phyloP scores from a whole-genome alignment of 2,888 invertebrate genomes.

The Oscheius myriophilus region DNA sequence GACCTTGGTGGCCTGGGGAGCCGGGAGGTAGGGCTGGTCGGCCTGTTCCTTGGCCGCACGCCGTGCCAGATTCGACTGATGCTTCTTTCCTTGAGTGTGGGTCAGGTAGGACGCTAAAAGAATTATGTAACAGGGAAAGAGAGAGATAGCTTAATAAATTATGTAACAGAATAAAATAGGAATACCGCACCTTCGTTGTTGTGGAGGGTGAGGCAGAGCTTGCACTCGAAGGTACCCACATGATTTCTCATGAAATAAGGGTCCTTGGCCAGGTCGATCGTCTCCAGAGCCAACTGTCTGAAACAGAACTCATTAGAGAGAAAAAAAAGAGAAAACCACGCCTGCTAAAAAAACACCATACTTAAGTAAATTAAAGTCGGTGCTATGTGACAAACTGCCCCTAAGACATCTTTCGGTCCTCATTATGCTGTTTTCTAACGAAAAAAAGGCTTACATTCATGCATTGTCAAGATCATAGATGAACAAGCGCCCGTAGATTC shows the following conservation, averaged over 20 bases:
- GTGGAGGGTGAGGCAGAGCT: conserved; percentile 94
- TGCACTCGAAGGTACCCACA: conserved; percentile 96
- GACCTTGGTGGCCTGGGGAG: conserved; percentile 79
- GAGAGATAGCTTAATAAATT: conserved; percentile 75
- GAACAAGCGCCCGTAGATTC: too few species aligned
- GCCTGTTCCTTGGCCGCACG: conserved; percentile 89
- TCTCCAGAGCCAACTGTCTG: conserved; percentile 93
- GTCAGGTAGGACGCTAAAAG: conserved; percentile 91
- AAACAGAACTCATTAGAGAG: too few species aligned
- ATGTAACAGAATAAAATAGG: not conserved
- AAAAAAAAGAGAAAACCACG: too few species aligned
- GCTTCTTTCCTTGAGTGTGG: conserved; percentile 97
- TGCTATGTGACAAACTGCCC: too few species aligned
- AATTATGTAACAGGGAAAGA: not conserved
- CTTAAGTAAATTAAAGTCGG: too few species aligned
- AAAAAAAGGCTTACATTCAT: too few species aligned
- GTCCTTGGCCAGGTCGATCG: conserved; percentile 98
- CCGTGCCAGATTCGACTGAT: conserved; percentile 96
- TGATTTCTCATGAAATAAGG: conserved; percentile 99
- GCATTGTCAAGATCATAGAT: too few species aligned
- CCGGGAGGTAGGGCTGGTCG: conserved; percentile 84
- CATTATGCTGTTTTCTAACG: too few species aligned
- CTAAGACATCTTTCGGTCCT: too few species aligned
- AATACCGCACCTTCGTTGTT: conserved; percentile 80
- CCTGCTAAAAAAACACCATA: too few species aligned